Conservation (phyloP, 1,140 invertebrate genomes). For the Nymphalis io region DNA sequence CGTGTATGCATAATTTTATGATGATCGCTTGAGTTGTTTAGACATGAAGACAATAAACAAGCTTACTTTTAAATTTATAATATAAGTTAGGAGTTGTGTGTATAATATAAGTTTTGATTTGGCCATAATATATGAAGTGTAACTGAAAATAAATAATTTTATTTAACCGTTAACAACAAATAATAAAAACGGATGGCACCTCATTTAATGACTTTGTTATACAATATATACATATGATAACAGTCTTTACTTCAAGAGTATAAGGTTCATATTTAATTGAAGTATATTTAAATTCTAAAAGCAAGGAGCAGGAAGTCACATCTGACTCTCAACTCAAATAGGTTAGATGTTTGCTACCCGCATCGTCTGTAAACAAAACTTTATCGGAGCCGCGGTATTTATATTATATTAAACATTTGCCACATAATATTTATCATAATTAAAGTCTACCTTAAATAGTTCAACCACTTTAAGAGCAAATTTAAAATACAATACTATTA, state of each 20-base stretch:
- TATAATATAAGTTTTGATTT: too few species aligned
- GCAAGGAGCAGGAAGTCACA: constrained; percentile 22
- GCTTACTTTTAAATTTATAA: too few species aligned
- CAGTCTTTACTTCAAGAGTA: not conserved
- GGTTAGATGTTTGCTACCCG: constrained; percentile 29
- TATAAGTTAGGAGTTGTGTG: too few species aligned
- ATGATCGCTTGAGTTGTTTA: too few species aligned
- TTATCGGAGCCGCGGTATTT: constrained; percentile 9
- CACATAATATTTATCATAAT: not conserved
- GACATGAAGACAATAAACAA: too few species aligned
- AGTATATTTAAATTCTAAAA: not conserved
- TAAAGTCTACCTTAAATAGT: not conserved
- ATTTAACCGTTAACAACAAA: not conserved
- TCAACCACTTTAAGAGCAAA: not conserved
- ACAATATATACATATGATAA: not conserved
- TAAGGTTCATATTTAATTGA: not conserved
- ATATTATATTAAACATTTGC: constrained; percentile 6
- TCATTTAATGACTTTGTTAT: not conserved
- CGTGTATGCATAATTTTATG: too few species aligned
- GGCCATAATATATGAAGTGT: not conserved
- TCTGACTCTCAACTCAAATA: constrained; percentile 31
- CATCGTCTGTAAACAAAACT: constrained; percentile 30
- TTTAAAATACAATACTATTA: too few species aligned
- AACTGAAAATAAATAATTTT: not conserved
- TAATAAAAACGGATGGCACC: not conserved